Evolutionary conservation across 2,113 vertebrate genomes (phyloP).

Genomic region (Loxodonta africana): DNA sequence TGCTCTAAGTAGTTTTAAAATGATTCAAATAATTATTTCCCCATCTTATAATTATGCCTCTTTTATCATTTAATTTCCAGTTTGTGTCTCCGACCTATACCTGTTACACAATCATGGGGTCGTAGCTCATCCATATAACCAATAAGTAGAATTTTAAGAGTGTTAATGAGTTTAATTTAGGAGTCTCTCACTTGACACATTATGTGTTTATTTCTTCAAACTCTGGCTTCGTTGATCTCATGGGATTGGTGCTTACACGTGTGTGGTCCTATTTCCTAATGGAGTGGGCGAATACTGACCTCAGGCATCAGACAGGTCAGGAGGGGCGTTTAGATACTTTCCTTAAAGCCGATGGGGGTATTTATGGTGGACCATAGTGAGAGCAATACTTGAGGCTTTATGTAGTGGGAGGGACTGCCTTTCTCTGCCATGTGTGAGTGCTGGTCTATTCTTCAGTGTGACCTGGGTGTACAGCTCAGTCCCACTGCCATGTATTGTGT

Average conservation of each 20-base stretch:
- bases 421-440: too few species aligned
- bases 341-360: not conserved
- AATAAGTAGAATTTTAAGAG: not conserved
- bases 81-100: conserved; percentile 57
- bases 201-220: not conserved
- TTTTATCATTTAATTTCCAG: conserved; percentile 77
- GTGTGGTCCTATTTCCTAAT: not conserved
- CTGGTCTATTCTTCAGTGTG: rapidly evolving
- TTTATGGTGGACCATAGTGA: not conserved
- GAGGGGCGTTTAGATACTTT: not conserved
- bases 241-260: rapidly evolving
- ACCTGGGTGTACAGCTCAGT: not conserved
- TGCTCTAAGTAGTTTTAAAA: conserved; percentile 59
- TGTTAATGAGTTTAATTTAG: not conserved
- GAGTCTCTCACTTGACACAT: not conserved
- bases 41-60: conserved; percentile 68
- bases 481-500: rapidly evolving
- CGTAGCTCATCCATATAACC: not conserved
- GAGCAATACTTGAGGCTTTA: rapidly evolving
- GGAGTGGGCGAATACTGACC: not conserved
- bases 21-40: conserved; percentile 49
- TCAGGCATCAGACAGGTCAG: not conserved
- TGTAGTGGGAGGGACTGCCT: too few species aligned
- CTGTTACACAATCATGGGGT: not conserved
- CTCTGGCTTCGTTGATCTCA: not conserved